Evolutionary conservation across 2,797 vertebrate species (phyloP).

Genomic region (Agapornis canus): DNA sequence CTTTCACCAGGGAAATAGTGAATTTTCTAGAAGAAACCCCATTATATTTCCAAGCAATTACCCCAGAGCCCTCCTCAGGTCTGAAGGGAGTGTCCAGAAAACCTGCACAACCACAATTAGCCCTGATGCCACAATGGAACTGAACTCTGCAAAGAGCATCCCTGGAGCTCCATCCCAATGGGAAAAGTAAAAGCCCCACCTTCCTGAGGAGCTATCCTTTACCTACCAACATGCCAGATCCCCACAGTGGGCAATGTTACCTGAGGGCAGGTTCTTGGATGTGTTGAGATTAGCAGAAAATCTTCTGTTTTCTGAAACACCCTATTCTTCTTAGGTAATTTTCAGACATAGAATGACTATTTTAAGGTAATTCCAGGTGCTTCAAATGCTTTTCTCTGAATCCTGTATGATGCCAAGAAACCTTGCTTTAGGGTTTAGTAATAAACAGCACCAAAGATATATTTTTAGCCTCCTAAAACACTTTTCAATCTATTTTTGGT

Average conservation of each 20-base stretch:
- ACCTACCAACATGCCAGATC: not conserved
- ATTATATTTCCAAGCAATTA: not conserved
- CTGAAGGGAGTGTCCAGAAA: not conserved
- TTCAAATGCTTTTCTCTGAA: not conserved
- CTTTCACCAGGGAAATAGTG: not conserved
- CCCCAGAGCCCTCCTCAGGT: fast-evolving
- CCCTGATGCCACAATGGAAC: not conserved
- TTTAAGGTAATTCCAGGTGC: not conserved
- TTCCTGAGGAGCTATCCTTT: fast-evolving
- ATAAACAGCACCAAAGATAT: not conserved
- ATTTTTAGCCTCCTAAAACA: not conserved
- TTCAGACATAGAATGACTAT: not conserved
- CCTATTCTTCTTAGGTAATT: not conserved
- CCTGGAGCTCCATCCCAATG: not conserved
- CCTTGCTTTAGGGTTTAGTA: not conserved
- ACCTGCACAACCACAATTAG: not conserved
- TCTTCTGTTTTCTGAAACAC: not conserved
- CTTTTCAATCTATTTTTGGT: not conserved
- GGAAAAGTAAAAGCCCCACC: not conserved
- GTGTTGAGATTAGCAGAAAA: not conserved
- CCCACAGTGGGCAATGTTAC: not conserved
- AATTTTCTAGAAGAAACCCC: not conserved
- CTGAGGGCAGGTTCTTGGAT: not conserved
- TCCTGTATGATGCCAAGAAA: not conserved
- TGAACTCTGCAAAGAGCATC: not conserved